Evolutionary conservation across 2,888 invertebrate species (phyloP), one percentile per base, ranked within the genome.

Genomic region (Yponomeuta sedellus): DNA sequence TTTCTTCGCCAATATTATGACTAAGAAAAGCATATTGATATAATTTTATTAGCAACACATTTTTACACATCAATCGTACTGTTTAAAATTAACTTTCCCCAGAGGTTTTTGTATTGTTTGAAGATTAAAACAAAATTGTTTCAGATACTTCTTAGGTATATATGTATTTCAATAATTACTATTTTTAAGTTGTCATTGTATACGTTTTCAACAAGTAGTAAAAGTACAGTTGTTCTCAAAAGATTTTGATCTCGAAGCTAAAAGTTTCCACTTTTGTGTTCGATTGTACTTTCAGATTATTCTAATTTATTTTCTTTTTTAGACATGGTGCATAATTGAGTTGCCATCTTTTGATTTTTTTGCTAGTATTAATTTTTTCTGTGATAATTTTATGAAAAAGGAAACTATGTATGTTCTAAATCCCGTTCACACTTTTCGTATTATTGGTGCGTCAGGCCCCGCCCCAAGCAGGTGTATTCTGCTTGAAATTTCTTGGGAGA

Each of bases 341-440:
- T 86, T 88, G 88, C 88, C 88, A 88, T 88, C 80, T 77, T 78
- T 52, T 52, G 44, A 75, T 75, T 76, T 80, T 82, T 85, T 83
- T 81, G 78, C 82, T 86, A 82, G 86, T 88, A 85, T 86, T 87
- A 86, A 86, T 88, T 86, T 86, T 87, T 89, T 86, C 90, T 89
- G 89, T 90, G 90, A 90, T 90, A 90, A 83, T 80, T 70, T 75
- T 75, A 61, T 19, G 40, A 63, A 25, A 64, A 40, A 16, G 44
- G 8, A 62, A 62, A 12, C 16, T 59, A 59, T 25, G 5, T 61
- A 25, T n/a, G 25, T 58, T 58, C 20, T 20, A 58, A 58, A 58
- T 22, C 22, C 20, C 58, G n/a, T 58, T 58, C 58, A 58, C 16
- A 52, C 12, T 52, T 52, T 52, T 52, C 44, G 16, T 34, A 6